Evolutionary conservation across 1,140 invertebrate species (phyloP).

Genomic region (Musca vetustissima): DNA sequence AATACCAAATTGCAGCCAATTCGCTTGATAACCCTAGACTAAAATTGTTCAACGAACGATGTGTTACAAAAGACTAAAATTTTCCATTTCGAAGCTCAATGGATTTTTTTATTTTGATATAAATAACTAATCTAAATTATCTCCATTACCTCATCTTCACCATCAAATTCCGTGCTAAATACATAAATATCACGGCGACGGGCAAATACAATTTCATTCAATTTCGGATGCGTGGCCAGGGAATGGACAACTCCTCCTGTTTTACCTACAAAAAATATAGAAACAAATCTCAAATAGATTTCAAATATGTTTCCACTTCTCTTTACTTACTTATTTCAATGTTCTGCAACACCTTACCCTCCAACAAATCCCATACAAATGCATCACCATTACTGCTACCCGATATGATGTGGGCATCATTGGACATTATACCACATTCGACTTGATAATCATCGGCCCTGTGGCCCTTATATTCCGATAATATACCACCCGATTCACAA

Average conservation of each 20-base stretch:
- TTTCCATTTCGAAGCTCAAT: too few species aligned
- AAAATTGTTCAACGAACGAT: too few species aligned
- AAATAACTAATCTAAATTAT: too few species aligned
- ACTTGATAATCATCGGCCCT: conserved; percentile 76
- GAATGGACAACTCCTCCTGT: conserved; percentile 65
- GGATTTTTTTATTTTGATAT: too few species aligned
- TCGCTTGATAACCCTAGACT: too few species aligned
- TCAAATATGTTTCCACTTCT: neutral
- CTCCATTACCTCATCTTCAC: conserved; percentile 6
- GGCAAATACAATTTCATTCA: conserved; percentile 67
- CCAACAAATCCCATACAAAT: conserved; percentile 87
- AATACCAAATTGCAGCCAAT: too few species aligned
- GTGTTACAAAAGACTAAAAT: too few species aligned
- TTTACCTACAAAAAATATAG: conserved; percentile 48
- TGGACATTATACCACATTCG: conserved; percentile 80
- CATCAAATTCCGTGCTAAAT: conserved; percentile 56
- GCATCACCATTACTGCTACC: conserved; percentile 85
- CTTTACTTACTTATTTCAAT: conserved; percentile 52
- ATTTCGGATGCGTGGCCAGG: conserved; percentile 71
- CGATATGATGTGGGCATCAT: conserved; percentile 81
- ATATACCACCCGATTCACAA: conserved; percentile 81
- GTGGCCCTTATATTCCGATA: conserved; percentile 81
- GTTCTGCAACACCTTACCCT: conserved; percentile 65
- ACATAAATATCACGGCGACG: conserved; percentile 68
- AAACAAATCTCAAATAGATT: neutral